Evolutionary conservation across 1,140 invertebrate genomes (phyloP), one percentile per base, ranked within the genome.

Genomic region (Drosophila saltans): DNA sequence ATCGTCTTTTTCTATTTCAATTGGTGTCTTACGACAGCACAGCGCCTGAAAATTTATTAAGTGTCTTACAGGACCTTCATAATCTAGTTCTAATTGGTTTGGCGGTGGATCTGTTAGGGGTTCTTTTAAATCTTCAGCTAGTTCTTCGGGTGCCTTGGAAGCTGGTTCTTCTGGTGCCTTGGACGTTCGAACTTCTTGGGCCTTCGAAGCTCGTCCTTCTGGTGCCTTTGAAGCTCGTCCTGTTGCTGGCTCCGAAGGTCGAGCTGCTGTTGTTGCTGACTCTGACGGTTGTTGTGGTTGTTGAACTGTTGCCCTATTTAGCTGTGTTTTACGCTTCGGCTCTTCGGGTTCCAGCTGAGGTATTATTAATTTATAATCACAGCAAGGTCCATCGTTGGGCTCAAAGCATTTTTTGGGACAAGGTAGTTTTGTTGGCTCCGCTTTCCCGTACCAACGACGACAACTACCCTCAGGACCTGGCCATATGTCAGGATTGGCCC

Each of bases 401-500:
- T 58, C 24, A 8, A 48, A 89, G 45, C 83, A 88, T 26, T 39
- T 59, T 0, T 41, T 40, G 8, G 24, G 4, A 16, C 82, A 85
- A 6, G 39, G 2, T 1, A 2, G 6, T 0, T 36, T 2, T 7
- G 33, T 0, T 60, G 43, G 1, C 61, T 0, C 24, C 1, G 33
- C 45, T 58, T 45, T 67, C 6, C 28, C 6, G 1, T 28, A 43
- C 81, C 65, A 75, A 5, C 40, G 69, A 6, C 16, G 7, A 24
- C 82, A 85, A 56, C 82, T 82, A 30, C 41, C 76, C 10, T 40
- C 64, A n/a, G 59, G 45, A 26, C 48, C 69, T 24, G 45, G 45
- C 45, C 45, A 52, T 10, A 24, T 52, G 2, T 26, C 9, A 8
- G 45, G 21, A 1, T 24, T 24, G 2, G 24, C 9, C 2, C 8